These are phyloP conservation scores for Pristionchus mayeri DNA, from an alignment of 2,888 invertebrate genomes.

Conservation along the genomic window DNA sequence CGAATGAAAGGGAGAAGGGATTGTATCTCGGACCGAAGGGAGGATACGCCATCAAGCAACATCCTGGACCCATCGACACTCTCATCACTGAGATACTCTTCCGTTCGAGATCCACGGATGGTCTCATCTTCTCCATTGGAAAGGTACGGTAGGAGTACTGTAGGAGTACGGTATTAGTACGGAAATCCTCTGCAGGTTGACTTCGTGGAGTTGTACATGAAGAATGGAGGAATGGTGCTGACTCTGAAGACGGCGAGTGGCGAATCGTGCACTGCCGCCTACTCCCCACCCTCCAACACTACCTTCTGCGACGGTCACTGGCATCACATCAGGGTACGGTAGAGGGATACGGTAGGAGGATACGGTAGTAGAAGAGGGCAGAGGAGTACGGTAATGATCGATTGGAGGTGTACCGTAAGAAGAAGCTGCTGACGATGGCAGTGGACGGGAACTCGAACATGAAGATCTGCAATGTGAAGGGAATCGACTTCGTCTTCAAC, in stretches of 20 bases:
- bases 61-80: constrained; percentile 60
- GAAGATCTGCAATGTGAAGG: constrained; percentile 83
- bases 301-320: constrained; percentile 93
- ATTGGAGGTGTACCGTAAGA: constrained; percentile 85
- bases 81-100: constrained; percentile 73
- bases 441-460: constrained; percentile 87
- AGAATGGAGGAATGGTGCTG: constrained; percentile 67
- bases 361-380: not conserved
- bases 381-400: not conserved
- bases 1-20: constrained; percentile 76
- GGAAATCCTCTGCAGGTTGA: constrained; percentile 43
- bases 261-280: constrained; percentile 78
- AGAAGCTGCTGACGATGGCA: constrained; percentile 89
- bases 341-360: not conserved
- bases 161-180: not conserved
- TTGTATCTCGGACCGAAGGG: constrained; percentile 78
- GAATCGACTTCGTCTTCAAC: constrained; percentile 85
- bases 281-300: constrained; percentile 56
- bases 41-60: constrained; percentile 77
- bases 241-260: constrained; percentile 82
- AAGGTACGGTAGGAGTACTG: constrained; percentile 48
- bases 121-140: constrained; percentile 73
- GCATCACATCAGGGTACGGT: constrained; percentile 84
- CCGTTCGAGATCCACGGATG: constrained; percentile 71
- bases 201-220: constrained; percentile 1